phyloP scores from a whole-genome alignment of 1,140 invertebrate species.

The Solenopsis invicta region DNA sequence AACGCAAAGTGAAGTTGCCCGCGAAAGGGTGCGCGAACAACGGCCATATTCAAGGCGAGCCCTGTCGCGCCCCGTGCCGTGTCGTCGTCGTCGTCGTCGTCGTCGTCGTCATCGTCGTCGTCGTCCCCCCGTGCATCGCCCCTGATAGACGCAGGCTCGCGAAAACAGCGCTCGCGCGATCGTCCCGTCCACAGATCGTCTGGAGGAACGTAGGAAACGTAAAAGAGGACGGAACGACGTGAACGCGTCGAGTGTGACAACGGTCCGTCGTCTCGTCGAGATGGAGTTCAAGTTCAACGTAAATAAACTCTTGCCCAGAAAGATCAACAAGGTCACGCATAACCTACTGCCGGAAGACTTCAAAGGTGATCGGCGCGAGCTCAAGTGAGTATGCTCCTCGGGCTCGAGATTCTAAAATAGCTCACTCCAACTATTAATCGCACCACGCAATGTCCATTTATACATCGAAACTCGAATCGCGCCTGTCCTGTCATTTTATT shows the following conservation, averaged over 20 bases:
- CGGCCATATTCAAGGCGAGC: slow-evolving; percentile 73
- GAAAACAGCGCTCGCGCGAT: slow-evolving; percentile 34
- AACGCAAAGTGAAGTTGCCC: slow-evolving; percentile 67
- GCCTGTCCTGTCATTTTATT: neutral
- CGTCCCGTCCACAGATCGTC: neutral
- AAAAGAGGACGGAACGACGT: neutral
- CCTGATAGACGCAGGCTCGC: slow-evolving; percentile 19
- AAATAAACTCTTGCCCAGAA: slow-evolving; percentile 87
- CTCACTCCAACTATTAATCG: neutral
- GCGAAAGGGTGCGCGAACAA: slow-evolving; percentile 69
- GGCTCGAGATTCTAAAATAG: neutral
- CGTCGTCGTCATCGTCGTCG: too few species aligned
- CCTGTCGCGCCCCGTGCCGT: neutral
- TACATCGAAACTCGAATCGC: neutral
- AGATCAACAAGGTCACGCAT: slow-evolving; percentile 88
- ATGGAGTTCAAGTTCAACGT: slow-evolving; percentile 90
- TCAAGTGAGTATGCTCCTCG: slow-evolving; percentile 87
- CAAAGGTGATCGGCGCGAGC: slow-evolving; percentile 88
- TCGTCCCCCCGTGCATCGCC: too few species aligned
- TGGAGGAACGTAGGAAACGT: too few species aligned
- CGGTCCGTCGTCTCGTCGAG: slow-evolving; percentile 10
- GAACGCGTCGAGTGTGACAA: neutral
- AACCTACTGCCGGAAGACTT: slow-evolving; percentile 89
- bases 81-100: too few species aligned
- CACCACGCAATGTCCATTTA: slow-evolving; percentile 6